Evolutionary conservation across 2,113 vertebrate genomes (phyloP).

Genomic region (Calidris pugnax): DNA sequence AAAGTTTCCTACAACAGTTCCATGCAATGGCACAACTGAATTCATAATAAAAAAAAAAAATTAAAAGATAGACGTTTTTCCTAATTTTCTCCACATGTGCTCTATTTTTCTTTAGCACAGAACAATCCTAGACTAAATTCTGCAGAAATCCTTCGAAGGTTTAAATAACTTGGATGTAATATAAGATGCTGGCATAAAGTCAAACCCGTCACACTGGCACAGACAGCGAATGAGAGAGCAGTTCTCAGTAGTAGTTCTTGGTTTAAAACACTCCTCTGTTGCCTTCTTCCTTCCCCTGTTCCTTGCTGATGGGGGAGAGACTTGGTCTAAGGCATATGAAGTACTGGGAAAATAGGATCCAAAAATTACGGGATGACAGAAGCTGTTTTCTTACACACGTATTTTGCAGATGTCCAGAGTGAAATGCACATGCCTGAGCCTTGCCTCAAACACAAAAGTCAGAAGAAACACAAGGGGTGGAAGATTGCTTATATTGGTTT

Average conservation of each 20-base stretch:
- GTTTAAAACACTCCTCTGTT: conserved; percentile 20
- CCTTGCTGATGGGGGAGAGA: not conserved
- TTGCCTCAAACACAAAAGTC: not conserved
- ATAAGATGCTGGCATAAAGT: conserved; percentile 56
- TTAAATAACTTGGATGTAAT: conserved; percentile 69
- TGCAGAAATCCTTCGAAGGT: conserved; percentile 46
- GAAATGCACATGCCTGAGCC: not conserved
- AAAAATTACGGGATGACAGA: not conserved
- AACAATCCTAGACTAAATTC: conserved; percentile 25
- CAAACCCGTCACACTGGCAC: conserved; percentile 56
- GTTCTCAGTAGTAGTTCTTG: not conserved
- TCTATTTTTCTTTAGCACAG: conserved; percentile 52
- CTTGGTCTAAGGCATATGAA: not conserved
- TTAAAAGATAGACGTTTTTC: not conserved
- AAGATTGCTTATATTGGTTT: not conserved
- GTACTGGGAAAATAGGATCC: not conserved
- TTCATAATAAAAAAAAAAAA: not conserved
- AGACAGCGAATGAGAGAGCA: conserved; percentile 23
- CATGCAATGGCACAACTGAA: conserved; percentile 23
- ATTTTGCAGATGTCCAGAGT: not conserved
- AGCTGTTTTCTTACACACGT: not conserved
- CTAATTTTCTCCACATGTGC: conserved; percentile 62
- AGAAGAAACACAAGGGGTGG: not conserved
- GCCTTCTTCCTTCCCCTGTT: not conserved
- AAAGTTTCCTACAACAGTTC: conserved; percentile 43